Evolutionary conservation across 2,888 invertebrate species (phyloP).

Genomic region (Crocallis elinguaria): DNA sequence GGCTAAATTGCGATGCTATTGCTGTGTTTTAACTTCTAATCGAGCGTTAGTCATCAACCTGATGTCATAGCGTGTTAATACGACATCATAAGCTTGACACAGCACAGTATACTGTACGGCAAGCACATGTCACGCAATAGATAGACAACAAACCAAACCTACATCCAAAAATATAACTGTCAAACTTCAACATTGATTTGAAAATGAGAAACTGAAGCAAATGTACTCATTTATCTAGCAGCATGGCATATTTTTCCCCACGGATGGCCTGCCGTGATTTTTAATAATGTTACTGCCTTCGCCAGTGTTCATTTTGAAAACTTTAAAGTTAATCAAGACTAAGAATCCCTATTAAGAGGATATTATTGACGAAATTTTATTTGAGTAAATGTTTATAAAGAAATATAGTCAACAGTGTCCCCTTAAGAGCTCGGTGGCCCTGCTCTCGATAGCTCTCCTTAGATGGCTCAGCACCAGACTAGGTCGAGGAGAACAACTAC

Average conservation of each 20-base stretch:
- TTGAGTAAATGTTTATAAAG: slow-evolving; percentile 41
- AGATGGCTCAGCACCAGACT: slow-evolving; percentile 82
- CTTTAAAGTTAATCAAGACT: too few relatives aligned
- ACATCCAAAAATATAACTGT: too few relatives aligned
- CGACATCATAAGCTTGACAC: slow-evolving; percentile 9
- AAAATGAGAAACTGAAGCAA: too few relatives aligned
- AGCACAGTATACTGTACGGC: neutral
- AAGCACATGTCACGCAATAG: neutral
- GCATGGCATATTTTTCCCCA: too few relatives aligned
- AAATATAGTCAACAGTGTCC: slow-evolving; percentile 66
- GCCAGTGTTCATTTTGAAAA: too few relatives aligned
- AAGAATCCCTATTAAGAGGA: too few relatives aligned
- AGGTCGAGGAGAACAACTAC: slow-evolving; percentile 83
- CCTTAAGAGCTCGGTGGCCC: slow-evolving; percentile 79
- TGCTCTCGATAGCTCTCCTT: slow-evolving; percentile 83
- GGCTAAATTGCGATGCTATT: neutral
- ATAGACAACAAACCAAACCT: too few relatives aligned
- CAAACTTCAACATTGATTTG: too few relatives aligned
- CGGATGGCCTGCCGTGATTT: too few relatives aligned
- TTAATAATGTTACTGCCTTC: too few relatives aligned
- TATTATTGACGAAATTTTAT: neutral
- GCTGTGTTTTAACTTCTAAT: slow-evolving; percentile 8
- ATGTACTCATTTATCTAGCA: too few relatives aligned
- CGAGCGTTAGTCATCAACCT: slow-evolving; percentile 32
- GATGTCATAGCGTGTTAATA: slow-evolving; percentile 35